A percentile compares a stretch with the other conserved stretches of the same genome.
These are phyloP conservation scores for Anguilla rostrata DNA, from an alignment of 2,113 vertebrate genomes.

Conservation along the genomic window DNA sequence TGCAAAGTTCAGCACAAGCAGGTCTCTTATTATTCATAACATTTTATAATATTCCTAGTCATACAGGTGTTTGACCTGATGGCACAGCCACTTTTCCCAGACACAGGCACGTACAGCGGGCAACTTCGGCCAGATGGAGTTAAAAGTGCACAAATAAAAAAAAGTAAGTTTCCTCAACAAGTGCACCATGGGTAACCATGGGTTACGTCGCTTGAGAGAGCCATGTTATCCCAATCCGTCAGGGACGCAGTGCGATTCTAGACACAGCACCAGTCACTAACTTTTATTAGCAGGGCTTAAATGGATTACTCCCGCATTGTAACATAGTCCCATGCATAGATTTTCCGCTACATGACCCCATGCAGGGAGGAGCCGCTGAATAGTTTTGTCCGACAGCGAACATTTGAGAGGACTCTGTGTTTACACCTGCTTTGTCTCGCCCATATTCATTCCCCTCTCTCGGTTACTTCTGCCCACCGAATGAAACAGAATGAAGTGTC, in stretches of 20 bases:
- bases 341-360: constrained; percentile 53
- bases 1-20: background rate
- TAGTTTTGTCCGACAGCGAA: constrained; percentile 38
- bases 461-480: constrained; percentile 29
- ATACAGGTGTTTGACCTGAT: constrained; percentile 25
- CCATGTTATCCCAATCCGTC: constrained; percentile 21
- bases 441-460: constrained; percentile 20
- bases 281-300: constrained; percentile 50
- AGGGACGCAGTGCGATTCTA: constrained; percentile 22
- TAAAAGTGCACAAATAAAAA: constrained; percentile 39
- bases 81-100: constrained; percentile 17
- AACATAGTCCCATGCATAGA: constrained; percentile 49
- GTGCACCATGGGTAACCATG: constrained; percentile 41
- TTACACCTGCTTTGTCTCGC: constrained; percentile 49
- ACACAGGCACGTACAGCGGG: constrained; percentile 27
- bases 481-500: constrained; percentile 20
- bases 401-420: constrained; percentile 26
- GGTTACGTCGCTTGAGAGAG: constrained; percentile 34
- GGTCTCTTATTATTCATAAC: constrained; percentile 5
- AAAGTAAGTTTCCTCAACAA: constrained; percentile 14
- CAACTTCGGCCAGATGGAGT: constrained; percentile 32
- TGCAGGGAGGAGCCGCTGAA: constrained; percentile 48
- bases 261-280: constrained; percentile 37
- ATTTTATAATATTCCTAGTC: background rate
- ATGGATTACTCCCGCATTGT: constrained; percentile 47